Percentiles rank a stretch among this genome's conserved stretches.
Evolutionary conservation across 2,888 invertebrate genomes (phyloP).

Genomic region (Drosophila meridiana): DNA sequence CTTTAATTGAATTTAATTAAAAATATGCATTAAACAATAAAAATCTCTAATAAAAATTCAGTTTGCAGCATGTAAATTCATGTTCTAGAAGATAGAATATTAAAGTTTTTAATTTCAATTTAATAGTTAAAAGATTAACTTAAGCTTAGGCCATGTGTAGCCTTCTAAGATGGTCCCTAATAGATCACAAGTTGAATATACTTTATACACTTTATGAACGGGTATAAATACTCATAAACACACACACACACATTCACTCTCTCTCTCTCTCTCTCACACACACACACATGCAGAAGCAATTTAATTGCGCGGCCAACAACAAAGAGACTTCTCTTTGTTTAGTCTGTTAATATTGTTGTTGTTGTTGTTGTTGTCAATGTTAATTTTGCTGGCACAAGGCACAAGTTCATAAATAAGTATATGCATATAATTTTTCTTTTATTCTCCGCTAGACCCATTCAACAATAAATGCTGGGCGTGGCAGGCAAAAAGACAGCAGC

Average conservation of each 20-base stretch:
- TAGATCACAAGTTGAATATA: not conserved
- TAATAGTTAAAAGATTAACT: not conserved
- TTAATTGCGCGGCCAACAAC: conserved; percentile 72
- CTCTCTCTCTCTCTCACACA: not conserved
- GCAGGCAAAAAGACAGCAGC: conserved; percentile 46
- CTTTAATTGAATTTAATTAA: no score
- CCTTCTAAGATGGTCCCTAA: not conserved
- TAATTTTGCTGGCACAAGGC: conserved; percentile 65
- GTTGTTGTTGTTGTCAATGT: conserved; percentile 69
- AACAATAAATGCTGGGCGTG: conserved; percentile 33
- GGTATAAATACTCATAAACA: conserved; percentile 18
- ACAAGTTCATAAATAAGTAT: conserved; percentile 78
- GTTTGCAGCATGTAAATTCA: not conserved
- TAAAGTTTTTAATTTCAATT: not conserved
- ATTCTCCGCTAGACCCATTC: conserved; percentile 47
- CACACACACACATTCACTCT: conserved; percentile 10
- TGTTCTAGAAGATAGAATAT: not conserved
- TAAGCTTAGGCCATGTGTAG: not conserved
- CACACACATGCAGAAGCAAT: conserved; percentile 59
- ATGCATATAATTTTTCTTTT: conserved; percentile 59
- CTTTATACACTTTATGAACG: not conserved
- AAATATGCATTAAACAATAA: no score
- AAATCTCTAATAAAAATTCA: no score
- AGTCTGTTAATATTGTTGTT: conserved; percentile 23
- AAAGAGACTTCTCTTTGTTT: conserved; percentile 45